Percentiles rank a stretch among this genome's conserved stretches.
Conservation (phyloP, 2,113 vertebrate genomes). For the Glaucomys volans region DNA sequence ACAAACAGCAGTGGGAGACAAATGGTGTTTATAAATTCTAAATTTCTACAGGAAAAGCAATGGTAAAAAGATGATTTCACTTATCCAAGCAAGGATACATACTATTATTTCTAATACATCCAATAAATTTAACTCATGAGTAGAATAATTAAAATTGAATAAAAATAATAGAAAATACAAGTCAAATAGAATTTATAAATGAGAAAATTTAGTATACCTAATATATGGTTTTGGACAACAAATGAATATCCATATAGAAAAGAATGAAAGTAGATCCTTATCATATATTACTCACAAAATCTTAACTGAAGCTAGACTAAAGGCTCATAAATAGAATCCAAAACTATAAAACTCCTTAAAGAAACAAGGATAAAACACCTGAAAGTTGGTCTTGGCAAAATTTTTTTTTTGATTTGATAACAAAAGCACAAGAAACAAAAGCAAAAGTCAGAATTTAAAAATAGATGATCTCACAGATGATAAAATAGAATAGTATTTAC, state of each 20-base stretch:
- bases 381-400: background rate
- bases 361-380: background rate
- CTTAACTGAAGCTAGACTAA: background rate
- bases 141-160: background rate
- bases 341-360: background rate
- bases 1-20: too few species aligned
- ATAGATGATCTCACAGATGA: too few species aligned
- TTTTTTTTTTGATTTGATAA: background rate
- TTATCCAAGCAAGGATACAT: background rate
- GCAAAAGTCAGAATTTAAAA: background rate
- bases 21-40: background rate
- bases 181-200: background rate
- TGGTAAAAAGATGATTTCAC: background rate
- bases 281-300: background rate
- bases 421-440: background rate
- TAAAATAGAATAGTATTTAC: background rate
- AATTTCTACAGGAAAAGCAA: background rate
- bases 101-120: background rate
- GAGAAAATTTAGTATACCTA: background rate
- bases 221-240: background rate
- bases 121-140: background rate
- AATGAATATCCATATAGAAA: background rate
- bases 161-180: background rate
- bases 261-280: background rate
- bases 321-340: background rate